Evolutionary conservation across 2,113 vertebrate genomes (phyloP).

Genomic region (Tetraodon nigroviridis): DNA sequence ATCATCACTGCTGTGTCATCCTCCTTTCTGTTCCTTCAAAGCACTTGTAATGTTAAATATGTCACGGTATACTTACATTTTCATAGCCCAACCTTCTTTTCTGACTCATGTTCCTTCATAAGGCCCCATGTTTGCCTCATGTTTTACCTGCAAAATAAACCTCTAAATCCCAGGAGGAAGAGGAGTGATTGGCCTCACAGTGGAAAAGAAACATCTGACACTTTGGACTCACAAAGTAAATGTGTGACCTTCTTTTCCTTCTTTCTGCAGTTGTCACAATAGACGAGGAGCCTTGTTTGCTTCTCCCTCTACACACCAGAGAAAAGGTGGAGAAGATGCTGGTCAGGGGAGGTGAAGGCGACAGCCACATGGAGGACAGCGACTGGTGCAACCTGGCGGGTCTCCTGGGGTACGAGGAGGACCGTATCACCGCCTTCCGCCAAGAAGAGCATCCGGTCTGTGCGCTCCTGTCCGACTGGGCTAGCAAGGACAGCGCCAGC

Average conservation of each 20-base stretch:
- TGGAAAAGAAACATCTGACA: neutral
- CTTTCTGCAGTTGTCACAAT: conserved; percentile 76
- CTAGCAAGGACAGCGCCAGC: conserved; percentile 85
- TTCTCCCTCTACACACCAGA: conserved; percentile 80
- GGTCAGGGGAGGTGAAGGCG: conserved; percentile 59
- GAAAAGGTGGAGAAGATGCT: conserved; percentile 93
- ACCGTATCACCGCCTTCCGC: conserved; percentile 84
- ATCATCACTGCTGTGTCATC: too few species aligned
- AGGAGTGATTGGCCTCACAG: too few species aligned
- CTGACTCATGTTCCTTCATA: too few species aligned
- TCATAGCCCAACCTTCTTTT: too few species aligned
- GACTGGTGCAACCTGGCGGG: conserved; percentile 87
- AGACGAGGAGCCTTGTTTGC: conserved; percentile 77
- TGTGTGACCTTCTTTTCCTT: conserved; percentile 2
- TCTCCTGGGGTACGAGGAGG: conserved; percentile 89
- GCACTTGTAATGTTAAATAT: too few species aligned
- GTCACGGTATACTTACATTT: too few species aligned
- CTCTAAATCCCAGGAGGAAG: too few species aligned
- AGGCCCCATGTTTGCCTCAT: too few species aligned
- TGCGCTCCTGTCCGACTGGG: conserved; percentile 87
- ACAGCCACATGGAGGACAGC: conserved; percentile 76
- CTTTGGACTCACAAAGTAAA: too few species aligned
- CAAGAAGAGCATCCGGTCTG: conserved; percentile 81
- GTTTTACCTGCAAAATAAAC: too few species aligned
- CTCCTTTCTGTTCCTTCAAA: too few species aligned